Percentiles rank a stretch among this genome's conserved stretches.
These are phyloP conservation scores for Coregonus ussuriensis DNA, from an alignment of 2,797 vertebrate species.

Conservation along the genomic window DNA sequence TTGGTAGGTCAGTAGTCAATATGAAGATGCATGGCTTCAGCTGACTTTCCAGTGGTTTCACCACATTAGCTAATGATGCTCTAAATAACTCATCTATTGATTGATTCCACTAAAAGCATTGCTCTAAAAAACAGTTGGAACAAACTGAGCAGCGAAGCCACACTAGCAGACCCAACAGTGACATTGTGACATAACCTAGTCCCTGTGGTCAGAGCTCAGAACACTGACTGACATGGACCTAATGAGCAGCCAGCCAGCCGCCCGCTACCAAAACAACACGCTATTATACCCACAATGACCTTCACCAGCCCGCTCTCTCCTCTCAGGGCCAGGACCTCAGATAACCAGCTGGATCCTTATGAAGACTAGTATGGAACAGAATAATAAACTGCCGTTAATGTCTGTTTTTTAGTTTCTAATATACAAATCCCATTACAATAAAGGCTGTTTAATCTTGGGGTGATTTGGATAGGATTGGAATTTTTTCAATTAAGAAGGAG, in stretches of 20 bases:
- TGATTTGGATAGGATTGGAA: neutral
- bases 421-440: neutral
- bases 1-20: neutral
- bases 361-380: neutral
- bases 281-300: conserved; percentile 61
- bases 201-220: conserved; percentile 55
- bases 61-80: neutral
- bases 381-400: too few species aligned
- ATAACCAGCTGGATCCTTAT: conserved; percentile 30
- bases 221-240: conserved; percentile 61
- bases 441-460: neutral
- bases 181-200: conserved; percentile 52
- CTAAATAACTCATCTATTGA: neutral
- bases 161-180: neutral
- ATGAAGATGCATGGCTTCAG: neutral
- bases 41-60: neutral
- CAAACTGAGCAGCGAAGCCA: neutral
- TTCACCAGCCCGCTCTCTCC: conserved; percentile 37
- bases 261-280: conserved; percentile 53
- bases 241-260: conserved; percentile 56
- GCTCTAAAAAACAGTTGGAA: neutral
- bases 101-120: neutral
- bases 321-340: conserved; percentile 40
- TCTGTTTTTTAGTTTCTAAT: neutral
- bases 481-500: neutral